Base-by-base conservation (phyloP, 2,113 vertebrate species). In the Oostethus manadensis region DNA sequence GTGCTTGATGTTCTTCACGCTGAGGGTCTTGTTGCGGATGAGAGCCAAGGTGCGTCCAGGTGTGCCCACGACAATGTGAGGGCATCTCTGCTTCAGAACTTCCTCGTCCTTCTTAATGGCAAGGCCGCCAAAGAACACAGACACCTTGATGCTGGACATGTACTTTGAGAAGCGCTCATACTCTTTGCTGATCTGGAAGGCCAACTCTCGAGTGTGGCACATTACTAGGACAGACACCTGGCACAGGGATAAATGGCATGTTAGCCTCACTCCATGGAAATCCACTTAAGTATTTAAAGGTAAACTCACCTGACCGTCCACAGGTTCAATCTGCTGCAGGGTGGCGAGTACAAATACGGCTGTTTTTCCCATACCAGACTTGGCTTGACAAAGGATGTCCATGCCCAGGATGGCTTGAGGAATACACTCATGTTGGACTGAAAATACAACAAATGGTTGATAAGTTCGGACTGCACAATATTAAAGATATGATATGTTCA, bases 111-210 rank as follows among this genome's bases (percentile, higher is more conserved):
- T 94, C 88, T 94, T 93, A 70, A 94, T 93, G 59, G 91, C 82
- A 22, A 94, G 71, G 11, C 93, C 93, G 0, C 93, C 92, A 0
- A 94, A 94, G 84, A 94, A 94, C 29, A 94, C 93, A 0, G 93
- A 91, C 2, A 90, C 92, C 80, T 93, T 93, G n/a, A 94, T 90
- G 0, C 64, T 88, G 73, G 93, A 88, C 93, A 94, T 94, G 83
- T 94, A 94, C 77, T 94, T 94, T 56, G 92, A 94, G 85, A 94
- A 94, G 14, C 93, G 90, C 81, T 94, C 93, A 0, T 94, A 94
- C 69, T 94, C 93, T 76, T 94, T 94, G 58, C 93, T 92, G 86
- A 94, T 94, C 85, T 94, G 93, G 83, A 94, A 94, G 64, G 93
- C 93, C 83, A 94, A 81, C 83, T 94, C 93, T 50, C 93, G 84